Evolutionary conservation across 2,113 vertebrate species (phyloP), one percentile per base, ranked within the genome.

Genomic region (Rhynchomys soricoides): DNA sequence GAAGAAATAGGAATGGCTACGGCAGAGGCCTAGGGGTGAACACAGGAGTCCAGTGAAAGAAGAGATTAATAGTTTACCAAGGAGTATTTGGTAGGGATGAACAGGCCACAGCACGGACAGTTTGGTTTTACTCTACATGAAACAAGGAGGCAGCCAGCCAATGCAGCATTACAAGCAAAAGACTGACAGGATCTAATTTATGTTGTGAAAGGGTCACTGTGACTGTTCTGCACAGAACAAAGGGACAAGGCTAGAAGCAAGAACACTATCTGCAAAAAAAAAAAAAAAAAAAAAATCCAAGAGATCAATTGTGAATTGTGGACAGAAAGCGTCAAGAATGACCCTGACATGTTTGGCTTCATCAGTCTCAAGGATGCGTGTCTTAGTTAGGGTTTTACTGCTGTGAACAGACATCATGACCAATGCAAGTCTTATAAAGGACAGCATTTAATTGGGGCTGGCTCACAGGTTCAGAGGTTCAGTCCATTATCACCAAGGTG

Each of bases 251-350:
- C 57, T 52, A 89, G 75, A 94, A 91, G 31, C 26, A 89, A 85
- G 19, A 90, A 88, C 43, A 71, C 66, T 77, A 50, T 55, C 62
- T 95, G n/a, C n/a, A 7, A 81, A 81, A 81, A n/a, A 24, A 81
- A n/a, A 13, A 13, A 40, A 7, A 81, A 81, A 81, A n/a, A 24
- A 81, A n/a, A 13, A 13, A 40, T 26, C 22, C 62, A 88, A 88
- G 3, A 31, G 26, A 91, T 2, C 79, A 57, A 86, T 92, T 55
- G 3, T 74, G 37, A 74, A 19, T 2, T 74, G 3, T 90, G 59
- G 92, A 77, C 73, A 62, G 77, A 71, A 78, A n/a, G 45, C 78
- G n/a, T 66, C 45, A 85, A 94, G 71, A 90, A 86, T 90, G 52
- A 90, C 45, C 50, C 48, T 1, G 68, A 78, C 21, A 92, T 62